Evolutionary conservation across 2,797 vertebrate genomes (phyloP), one percentile per base, ranked within the genome.

Genomic region (Mallotus villosus): DNA sequence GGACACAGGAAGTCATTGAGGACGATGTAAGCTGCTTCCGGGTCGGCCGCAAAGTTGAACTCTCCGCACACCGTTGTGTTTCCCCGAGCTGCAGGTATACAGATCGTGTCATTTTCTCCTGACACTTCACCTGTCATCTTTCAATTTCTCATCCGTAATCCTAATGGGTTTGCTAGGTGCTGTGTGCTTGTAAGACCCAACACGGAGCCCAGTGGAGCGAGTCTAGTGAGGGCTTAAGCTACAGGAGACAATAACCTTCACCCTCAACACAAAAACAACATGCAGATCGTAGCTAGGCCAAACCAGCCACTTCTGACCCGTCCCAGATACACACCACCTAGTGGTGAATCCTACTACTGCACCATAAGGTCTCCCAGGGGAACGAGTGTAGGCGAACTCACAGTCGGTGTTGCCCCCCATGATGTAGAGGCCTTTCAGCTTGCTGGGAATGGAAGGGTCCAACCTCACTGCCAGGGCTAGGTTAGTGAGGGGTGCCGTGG

Each of bases 391-490:
- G 53, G 24, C 63, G 41, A 46, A 12, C 91, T 89, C 67, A 93
- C 92, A 90, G 59, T 94, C 93, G 1, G 90, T 93, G 85, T 94
- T 94, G 74, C 93, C 92, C 81, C 92, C 94, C 91, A 93, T 94
- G 72, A 93, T 89, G 86, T 92, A 94, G 21, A 93, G 84, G 19
- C 79, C 84, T 82, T 84, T 72, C 6, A 95, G 87, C 82, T 94
- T 94, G 72, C 86, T 82, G 0, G 92, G 88, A 22, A 95, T 83
- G 17, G 82, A 76, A 1, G 92, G 92, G 64, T 94, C 93, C 75
- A 94, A 83, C 80, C 84, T 93, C 75, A 94, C 84, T 37, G 93
- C 92, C 75, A 94, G 73, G 61, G 93, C 93, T 85, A 95, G 27
- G 77, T 95, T 95, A 51, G 94, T 95, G 71, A 95, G 90, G 2